Conservation (phyloP, 2,113 vertebrate genomes). For the Prietella phreatophila region DNA sequence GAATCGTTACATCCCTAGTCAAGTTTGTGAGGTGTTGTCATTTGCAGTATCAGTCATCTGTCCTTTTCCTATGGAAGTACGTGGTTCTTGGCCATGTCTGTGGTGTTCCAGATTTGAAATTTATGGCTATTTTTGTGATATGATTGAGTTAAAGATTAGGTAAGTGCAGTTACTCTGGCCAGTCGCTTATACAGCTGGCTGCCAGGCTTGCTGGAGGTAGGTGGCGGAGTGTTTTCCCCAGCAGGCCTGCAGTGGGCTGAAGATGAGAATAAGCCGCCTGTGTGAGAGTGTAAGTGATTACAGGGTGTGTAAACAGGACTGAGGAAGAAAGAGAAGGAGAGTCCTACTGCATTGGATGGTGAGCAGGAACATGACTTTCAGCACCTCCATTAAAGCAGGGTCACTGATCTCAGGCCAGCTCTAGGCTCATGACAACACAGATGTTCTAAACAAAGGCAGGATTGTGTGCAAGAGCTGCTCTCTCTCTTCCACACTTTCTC, state of each 20-base stretch:
- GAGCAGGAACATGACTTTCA: conserved; percentile 48
- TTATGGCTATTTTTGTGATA: background rate
- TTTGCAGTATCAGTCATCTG: background rate
- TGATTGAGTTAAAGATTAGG: background rate
- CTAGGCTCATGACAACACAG: conserved; percentile 50
- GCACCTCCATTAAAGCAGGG: conserved; percentile 55
- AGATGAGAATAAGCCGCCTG: conserved; percentile 3
- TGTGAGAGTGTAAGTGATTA: conserved; percentile 31
- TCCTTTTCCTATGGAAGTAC: background rate
- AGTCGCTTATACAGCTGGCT: background rate
- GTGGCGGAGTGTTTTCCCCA: background rate
- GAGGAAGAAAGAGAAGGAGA: conserved; percentile 1
- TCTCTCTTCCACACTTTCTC: conserved; percentile 30
- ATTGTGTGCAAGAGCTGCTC: conserved; percentile 55
- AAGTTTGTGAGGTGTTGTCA: background rate
- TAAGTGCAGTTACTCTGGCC: background rate
- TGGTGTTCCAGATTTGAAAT: background rate
- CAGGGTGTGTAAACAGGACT: conserved; percentile 25
- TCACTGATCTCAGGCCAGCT: conserved; percentile 38
- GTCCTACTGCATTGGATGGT: background rate
- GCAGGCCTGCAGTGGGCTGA: background rate
- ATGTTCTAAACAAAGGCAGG: conserved; percentile 64
- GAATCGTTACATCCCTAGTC: no score
- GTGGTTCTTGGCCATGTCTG: background rate
- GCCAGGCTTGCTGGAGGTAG: background rate